Conservation (phyloP, 1,140 invertebrate genomes). For the Musca domestica region DNA sequence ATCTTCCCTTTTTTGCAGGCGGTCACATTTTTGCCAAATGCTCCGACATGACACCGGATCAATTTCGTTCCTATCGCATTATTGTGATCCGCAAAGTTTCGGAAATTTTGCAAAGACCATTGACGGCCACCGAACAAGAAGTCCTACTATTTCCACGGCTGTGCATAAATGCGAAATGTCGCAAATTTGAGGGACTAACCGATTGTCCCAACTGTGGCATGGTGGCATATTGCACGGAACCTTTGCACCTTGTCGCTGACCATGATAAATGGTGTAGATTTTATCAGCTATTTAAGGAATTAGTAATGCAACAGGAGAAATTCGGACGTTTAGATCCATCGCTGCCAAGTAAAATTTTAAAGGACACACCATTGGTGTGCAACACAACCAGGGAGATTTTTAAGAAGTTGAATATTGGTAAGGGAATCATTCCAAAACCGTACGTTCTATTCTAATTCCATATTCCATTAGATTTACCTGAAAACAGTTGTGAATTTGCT, state of each 20-base stretch:
- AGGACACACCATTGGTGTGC: slow-evolving; percentile 39
- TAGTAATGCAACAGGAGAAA: slow-evolving; percentile 57
- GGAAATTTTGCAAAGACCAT: slow-evolving; percentile 57
- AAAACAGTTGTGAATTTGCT: slow-evolving; percentile 60
- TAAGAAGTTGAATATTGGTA: slow-evolving; percentile 38
- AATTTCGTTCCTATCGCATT: slow-evolving; percentile 63
- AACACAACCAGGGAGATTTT: slow-evolving; percentile 38
- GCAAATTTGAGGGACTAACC: slow-evolving; percentile 53
- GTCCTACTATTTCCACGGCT: slow-evolving; percentile 65
- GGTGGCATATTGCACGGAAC: slow-evolving; percentile 56
- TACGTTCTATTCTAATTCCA: background rate
- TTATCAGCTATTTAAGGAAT: slow-evolving; percentile 57
- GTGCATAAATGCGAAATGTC: slow-evolving; percentile 57
- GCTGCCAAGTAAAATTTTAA: slow-evolving; percentile 57
- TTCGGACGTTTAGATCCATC: slow-evolving; percentile 59
- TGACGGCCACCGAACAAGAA: slow-evolving; percentile 67
- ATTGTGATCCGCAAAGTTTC: slow-evolving; percentile 62
- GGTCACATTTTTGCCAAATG: slow-evolving; percentile 57
- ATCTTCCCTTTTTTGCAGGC: slow-evolving; percentile 32
- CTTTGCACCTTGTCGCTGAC: slow-evolving; percentile 51
- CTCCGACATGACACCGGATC: slow-evolving; percentile 57
- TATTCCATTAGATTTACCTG: slow-evolving; percentile 52
- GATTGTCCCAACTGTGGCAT: slow-evolving; percentile 60
- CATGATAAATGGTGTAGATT: slow-evolving; percentile 59
- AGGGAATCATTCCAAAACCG: background rate